Evolutionary conservation across 1,140 invertebrate genomes (phyloP), one percentile per base, ranked within the genome.

Genomic region (Bicyclus anynana): DNA sequence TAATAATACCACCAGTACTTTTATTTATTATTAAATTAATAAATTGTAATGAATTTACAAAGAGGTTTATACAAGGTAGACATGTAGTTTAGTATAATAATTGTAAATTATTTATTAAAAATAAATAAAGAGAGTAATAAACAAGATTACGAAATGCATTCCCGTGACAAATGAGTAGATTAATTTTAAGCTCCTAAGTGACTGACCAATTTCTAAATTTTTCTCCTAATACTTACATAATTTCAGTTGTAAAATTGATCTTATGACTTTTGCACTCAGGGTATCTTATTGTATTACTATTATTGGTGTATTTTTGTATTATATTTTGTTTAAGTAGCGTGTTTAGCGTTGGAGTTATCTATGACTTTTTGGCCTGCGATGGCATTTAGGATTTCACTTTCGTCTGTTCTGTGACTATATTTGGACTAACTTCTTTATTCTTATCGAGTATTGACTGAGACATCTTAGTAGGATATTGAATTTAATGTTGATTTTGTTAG

Each of bases 1-100:
- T 37, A 20, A 23, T n/a, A 12, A 26, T 54, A 49, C 29, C 40
- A 47, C 48, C 49, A n/a, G n/a, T 29, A 47, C 10, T 62, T 65
- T 62, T 50, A 38, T 58, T 63, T 61, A 49, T 54, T 62, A 46
- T 65, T 59, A 59, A n/a, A n/a, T n/a, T 62, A 66, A 65, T 63
- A 60, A 62, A 66, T 77, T 54, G 78, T 82, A 82, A 72, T 79
- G 72, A 77, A 84, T 84, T 83, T 84, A 80, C 74, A 74, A 84
- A 74, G 80, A 87, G 82, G 82, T 87, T 84, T 82, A 87, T 87
- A 85, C 84, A 87, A 87, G 84, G 82, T 87, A 87, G 84, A 77
- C 65, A 64, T 68, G 80, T 84, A 87, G 81, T 63, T 63, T 87
- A 87, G 80, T 74, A 33, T 33, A 60, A 69, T 80, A 83, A 80